phyloP scores from a whole-genome alignment of 2,888 invertebrate genomes.

The Eretmocerus hayati region DNA sequence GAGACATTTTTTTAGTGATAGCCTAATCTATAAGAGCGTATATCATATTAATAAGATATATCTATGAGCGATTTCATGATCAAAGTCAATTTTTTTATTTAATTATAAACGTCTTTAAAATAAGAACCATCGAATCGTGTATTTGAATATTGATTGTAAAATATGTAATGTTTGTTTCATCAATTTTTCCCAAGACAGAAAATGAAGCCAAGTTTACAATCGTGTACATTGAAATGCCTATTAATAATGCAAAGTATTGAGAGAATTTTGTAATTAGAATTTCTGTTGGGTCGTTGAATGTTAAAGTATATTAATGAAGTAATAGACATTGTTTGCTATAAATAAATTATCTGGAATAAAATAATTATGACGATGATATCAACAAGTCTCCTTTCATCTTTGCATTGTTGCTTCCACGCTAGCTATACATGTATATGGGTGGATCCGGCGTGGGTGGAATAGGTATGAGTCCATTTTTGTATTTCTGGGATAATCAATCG shows the following conservation, averaged over 20 bases:
- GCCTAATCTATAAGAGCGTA: constrained; percentile 8
- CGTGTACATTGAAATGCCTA: constrained; percentile 1
- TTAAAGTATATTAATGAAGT: constrained; percentile 3
- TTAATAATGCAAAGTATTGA: constrained; percentile 1
- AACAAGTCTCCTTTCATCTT: neutral
- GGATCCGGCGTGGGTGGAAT: too few relatives aligned
- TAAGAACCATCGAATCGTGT: constrained; percentile 3
- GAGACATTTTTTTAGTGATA: constrained; percentile 11
- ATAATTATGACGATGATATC: constrained; percentile 11
- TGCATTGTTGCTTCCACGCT: too few relatives aligned
- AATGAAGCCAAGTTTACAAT: neutral
- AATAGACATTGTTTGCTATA: constrained; percentile 15
- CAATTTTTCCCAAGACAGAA: constrained; percentile 2
- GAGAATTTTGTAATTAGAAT: constrained; percentile 12
- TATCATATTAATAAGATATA: constrained; percentile 3
- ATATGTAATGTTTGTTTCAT: constrained; percentile 4
- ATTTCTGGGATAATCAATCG: too few relatives aligned
- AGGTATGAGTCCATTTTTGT: too few relatives aligned
- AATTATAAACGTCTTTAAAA: constrained; percentile 7
- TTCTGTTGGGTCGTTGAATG: constrained; percentile 10
- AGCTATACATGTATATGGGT: too few relatives aligned
- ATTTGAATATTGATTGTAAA: constrained; percentile 7
- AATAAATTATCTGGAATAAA: constrained; percentile 15
- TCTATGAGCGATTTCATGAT: constrained; percentile 2
- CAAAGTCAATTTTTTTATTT: constrained; percentile 11